phyloP scores from a whole-genome alignment of 2,888 invertebrate species.

The Drosophila vallismaia region DNA sequence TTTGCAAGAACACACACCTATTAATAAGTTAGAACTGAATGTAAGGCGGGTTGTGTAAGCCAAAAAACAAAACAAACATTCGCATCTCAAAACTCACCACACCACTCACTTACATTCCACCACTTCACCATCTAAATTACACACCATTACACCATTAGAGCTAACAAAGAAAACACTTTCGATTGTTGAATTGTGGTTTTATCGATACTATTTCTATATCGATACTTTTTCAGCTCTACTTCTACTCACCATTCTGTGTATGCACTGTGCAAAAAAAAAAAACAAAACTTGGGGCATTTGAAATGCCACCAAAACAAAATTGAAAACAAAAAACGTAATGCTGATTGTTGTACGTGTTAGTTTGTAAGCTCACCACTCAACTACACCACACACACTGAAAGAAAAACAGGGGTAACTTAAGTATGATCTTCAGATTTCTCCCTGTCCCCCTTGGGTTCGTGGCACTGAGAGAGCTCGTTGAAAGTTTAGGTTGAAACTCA shows the following conservation, averaged over 20 bases:
- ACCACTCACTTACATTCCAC: neutral
- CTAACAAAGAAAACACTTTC: neutral
- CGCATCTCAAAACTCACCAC: conserved; percentile 3
- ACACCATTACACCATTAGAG: conserved; percentile 5
- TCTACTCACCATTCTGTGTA: conserved; percentile 19
- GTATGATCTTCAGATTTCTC: neutral
- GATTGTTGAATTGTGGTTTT: neutral
- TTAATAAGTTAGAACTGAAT: conserved; percentile 21
- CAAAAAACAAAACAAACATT: neutral
- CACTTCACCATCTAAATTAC: neutral
- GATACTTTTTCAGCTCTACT: conserved; percentile 2
- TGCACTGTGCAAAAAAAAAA: conserved; percentile 42
- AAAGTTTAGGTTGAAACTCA: neutral
- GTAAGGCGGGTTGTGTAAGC: conserved; percentile 32
- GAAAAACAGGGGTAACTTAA: neutral
- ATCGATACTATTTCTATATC: conserved; percentile 4
- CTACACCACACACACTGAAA: conserved; percentile 11
- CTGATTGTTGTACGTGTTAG: conserved; percentile 43
- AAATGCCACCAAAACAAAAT: conserved; percentile 21
- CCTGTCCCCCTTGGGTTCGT: conserved; percentile 2
- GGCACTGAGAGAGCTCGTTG: conserved; percentile 13
- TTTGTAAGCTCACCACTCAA: conserved; percentile 22
- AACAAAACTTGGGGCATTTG: conserved; percentile 14
- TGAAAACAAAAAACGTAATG: conserved; percentile 21
- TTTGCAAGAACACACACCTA: conserved; percentile 19